Evolutionary conservation across 2,113 vertebrate genomes (phyloP).

Genomic region (Poeciliopsis turrubarensis): DNA sequence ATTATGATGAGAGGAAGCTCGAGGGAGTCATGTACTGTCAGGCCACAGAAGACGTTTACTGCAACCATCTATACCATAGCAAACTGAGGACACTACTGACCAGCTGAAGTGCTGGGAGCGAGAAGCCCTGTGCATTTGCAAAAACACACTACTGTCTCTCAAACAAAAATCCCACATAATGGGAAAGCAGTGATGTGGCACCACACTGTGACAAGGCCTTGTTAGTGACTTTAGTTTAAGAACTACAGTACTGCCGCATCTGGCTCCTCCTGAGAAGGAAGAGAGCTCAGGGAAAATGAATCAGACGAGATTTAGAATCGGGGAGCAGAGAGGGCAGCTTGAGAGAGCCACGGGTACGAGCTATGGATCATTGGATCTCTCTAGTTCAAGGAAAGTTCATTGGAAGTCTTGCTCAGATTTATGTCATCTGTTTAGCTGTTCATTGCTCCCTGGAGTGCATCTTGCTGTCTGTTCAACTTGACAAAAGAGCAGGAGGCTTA

Average conservation of each 20-base stretch:
- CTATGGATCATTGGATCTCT: constrained; percentile 61
- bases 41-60: too few species aligned
- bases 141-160: constrained; percentile 73
- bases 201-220: constrained; percentile 70
- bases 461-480: constrained; percentile 59
- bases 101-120: constrained; percentile 33
- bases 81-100: constrained; percentile 55
- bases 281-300: constrained; percentile 27
- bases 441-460: constrained; percentile 63
- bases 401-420: constrained; percentile 62
- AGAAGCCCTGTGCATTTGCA: constrained; percentile 44
- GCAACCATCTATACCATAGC: background rate
- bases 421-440: constrained; percentile 72
- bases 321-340: constrained; percentile 26
- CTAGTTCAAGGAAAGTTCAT: constrained; percentile 78
- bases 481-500: constrained; percentile 66
- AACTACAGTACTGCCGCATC: constrained; percentile 52
- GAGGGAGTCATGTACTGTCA: too few species aligned
- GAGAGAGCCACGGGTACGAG: constrained; percentile 26
- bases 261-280: constrained; percentile 30
- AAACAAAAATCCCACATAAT: constrained; percentile 67
- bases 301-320: constrained; percentile 19
- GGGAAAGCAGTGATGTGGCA: constrained; percentile 70
- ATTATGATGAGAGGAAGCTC: too few species aligned
- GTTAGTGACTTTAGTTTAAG: constrained; percentile 74